phyloP scores from a whole-genome alignment of 2,113 vertebrate genomes.

The Climacteris rufus region DNA sequence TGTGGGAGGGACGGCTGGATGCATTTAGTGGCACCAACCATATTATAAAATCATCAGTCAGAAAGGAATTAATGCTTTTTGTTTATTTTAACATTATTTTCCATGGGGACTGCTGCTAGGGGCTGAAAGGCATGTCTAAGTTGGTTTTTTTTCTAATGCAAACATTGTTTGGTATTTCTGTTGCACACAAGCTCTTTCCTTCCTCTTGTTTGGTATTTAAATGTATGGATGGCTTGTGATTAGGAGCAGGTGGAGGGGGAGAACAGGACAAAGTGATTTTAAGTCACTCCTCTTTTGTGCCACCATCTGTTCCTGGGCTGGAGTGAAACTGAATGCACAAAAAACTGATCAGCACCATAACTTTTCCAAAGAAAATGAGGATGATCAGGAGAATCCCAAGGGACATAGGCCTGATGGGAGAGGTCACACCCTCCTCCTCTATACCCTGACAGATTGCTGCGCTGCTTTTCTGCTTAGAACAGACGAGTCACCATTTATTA shows the following conservation, averaged over 20 bases:
- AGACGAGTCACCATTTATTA: slow-evolving; percentile 59
- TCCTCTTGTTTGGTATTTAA: slow-evolving; percentile 63
- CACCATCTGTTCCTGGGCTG: slow-evolving; percentile 65
- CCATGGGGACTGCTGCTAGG: slow-evolving; percentile 47
- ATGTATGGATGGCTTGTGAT: slow-evolving; percentile 62
- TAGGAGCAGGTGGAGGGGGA: slow-evolving; percentile 62
- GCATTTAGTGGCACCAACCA: neutral
- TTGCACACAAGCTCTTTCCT: slow-evolving; percentile 54
- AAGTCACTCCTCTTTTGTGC: slow-evolving; percentile 64
- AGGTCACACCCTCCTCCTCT: slow-evolving; percentile 58
- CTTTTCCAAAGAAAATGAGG: slow-evolving; percentile 63
- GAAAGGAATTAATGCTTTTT: slow-evolving; percentile 59
- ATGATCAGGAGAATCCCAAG: slow-evolving; percentile 51
- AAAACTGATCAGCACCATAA: slow-evolving; percentile 51
- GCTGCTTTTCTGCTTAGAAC: slow-evolving; percentile 42
- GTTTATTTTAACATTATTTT: slow-evolving; percentile 62
- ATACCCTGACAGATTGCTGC: slow-evolving; percentile 52
- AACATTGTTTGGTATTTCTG: slow-evolving; percentile 62
- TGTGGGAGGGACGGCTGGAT: neutral
- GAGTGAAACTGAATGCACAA: slow-evolving; percentile 61
- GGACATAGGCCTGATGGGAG: slow-evolving; percentile 43
- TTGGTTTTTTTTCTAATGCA: slow-evolving; percentile 44
- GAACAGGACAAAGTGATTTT: slow-evolving; percentile 61
- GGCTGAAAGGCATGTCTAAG: slow-evolving; percentile 49
- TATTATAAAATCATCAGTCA: slow-evolving; percentile 64